phyloP scores from a whole-genome alignment of 2,888 invertebrate genomes.

The Diadromus collaris region DNA sequence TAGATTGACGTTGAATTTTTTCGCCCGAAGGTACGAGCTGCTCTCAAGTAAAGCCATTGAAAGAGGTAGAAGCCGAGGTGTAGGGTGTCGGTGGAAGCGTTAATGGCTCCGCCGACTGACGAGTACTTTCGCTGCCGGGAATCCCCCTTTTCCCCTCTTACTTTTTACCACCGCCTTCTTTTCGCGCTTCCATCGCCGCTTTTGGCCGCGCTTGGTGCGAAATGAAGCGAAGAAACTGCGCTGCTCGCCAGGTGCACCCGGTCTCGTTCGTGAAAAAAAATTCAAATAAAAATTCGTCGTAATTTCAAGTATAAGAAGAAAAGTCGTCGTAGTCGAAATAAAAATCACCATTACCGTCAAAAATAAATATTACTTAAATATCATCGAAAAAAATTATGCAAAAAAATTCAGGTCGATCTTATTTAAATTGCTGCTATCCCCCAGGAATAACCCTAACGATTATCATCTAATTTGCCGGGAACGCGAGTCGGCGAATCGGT shows the following conservation, averaged over 20 bases:
- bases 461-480: not conserved
- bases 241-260: constrained; percentile 28
- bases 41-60: constrained; percentile 36
- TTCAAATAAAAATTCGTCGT: constrained; percentile 10
- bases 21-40: not conserved
- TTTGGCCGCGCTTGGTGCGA: constrained; percentile 33
- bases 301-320: not conserved
- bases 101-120: constrained; percentile 54
- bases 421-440: not conserved
- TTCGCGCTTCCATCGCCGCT: not conserved
- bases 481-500: constrained; percentile 28
- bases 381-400: not conserved
- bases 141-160: constrained; percentile 36
- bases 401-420: not conserved
- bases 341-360: no score
- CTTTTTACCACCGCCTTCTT: constrained; percentile 42
- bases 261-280: constrained; percentile 14
- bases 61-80: constrained; percentile 8
- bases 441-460: not conserved
- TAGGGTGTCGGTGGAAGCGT: constrained; percentile 36
- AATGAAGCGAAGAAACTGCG: constrained; percentile 56
- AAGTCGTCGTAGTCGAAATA: not conserved
- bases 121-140: constrained; percentile 35
- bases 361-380: no score
- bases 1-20: constrained; percentile 28